Evolutionary conservation across 2,797 vertebrate species (phyloP).

Genomic region (Microctenopoma lineatum): DNA sequence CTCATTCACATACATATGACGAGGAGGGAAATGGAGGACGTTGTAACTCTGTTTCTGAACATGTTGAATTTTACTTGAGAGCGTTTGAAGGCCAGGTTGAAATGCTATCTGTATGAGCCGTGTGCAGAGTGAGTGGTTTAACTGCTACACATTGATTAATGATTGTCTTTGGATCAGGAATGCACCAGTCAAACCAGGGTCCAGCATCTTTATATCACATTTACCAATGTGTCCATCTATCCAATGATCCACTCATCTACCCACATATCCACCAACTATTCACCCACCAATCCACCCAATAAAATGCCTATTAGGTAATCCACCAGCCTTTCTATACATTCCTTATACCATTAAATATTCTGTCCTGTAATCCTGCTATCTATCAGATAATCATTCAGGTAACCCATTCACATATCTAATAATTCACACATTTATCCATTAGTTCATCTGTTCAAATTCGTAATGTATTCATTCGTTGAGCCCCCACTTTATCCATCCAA

Average conservation of each 20-base stretch:
- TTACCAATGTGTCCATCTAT: background rate
- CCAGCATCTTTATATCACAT: constrained; percentile 16
- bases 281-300: too few species aligned
- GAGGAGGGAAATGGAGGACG: too few species aligned
- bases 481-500: background rate
- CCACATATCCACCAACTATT: background rate
- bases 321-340: too few species aligned
- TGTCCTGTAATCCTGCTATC: too few species aligned
- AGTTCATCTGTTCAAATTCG: too few species aligned
- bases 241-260: background rate
- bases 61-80: constrained; percentile 61
- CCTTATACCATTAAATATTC: too few species aligned
- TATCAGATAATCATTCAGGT: background rate
- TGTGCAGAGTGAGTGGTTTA: constrained; percentile 27
- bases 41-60: constrained; percentile 53
- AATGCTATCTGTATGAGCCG: constrained; percentile 36
- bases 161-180: constrained; percentile 13
- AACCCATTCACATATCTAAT: background rate
- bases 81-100: constrained; percentile 49
- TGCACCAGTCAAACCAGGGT: constrained; percentile 20
- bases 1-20: constrained; percentile 43
- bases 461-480: background rate
- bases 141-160: background rate
- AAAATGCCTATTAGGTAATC: too few species aligned
- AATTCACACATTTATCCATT: too few species aligned